Base-by-base conservation (phyloP, 2,797 vertebrate species). In the Pseudomugil gertrudae region DNA sequence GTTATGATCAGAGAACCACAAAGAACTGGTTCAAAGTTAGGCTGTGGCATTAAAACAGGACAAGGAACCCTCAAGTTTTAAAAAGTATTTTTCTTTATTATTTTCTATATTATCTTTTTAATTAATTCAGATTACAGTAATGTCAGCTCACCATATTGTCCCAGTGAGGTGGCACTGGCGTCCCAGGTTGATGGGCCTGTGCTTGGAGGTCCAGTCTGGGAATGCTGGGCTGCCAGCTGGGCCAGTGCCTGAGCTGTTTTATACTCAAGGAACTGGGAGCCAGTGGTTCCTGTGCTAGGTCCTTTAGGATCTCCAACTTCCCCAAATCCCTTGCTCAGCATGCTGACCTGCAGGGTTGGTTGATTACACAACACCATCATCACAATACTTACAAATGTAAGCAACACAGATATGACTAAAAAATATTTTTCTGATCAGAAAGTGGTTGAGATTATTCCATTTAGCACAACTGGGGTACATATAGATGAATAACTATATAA, bases 261-360 rank as follows among this genome's bases (percentile, higher is more conserved):
- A 89, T 98, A 98, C 88, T 99, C 97, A 91, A 99, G 91, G 91
- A 99, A 98, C 91, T 99, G 98, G 0, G 97, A 99, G 2, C 97
- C 97, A 1, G 95, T 98, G 40, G 96, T 96, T 63, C 95, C 95
- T 73, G 96, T 95, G 61, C 91, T 97, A 55, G 93, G 86, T 63
- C 92, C 94, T 90, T 99, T 99, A 72, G 95, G 93, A 64, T 98
- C 97, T 0, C 94, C 94, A 0, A 96, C 96, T 0, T 99, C 97
- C 59, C 96, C 96, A 66, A 97, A 99, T 30, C 96, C 93, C 91
- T 99, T 99, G 78, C 94, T 90, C 85, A 99, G 91, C 95, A 99
- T 96, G 94, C 94, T 96, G 84, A 93, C 94, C 95, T 95, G 87
- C 35, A 69, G 57, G 9, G 26, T 23, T 15, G 10, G 21, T n/a